Evolutionary conservation across 1,140 invertebrate species (phyloP).

Genomic region (Archegozetes longisetosus): DNA sequence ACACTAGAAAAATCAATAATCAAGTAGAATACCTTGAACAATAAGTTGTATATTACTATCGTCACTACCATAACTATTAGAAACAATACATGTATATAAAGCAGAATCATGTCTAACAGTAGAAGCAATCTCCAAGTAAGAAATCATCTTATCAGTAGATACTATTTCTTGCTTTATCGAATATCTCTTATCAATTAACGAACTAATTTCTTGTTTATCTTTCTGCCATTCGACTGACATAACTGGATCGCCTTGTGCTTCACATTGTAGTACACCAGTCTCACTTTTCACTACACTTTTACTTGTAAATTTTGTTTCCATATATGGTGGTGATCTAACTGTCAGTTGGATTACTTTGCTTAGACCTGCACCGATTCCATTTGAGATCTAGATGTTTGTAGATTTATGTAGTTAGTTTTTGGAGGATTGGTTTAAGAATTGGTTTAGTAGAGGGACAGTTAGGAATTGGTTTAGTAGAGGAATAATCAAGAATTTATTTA

Average conservation of each 20-base stretch:
- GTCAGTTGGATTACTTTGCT: constrained; percentile 44
- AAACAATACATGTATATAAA: constrained; percentile 31
- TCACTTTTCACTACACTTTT: constrained; percentile 24
- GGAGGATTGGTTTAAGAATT: too few relatives aligned
- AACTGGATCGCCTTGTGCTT: constrained; percentile 27
- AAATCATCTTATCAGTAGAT: constrained; percentile 11
- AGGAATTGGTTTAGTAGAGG: too few relatives aligned
- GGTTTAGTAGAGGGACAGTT: too few relatives aligned
- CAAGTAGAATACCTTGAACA: constrained; percentile 30
- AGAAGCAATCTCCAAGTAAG: constrained; percentile 26
- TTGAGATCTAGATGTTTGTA: constrained; percentile 31
- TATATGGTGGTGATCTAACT: constrained; percentile 30
- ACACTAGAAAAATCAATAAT: constrained; percentile 10
- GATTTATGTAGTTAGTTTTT: neutral
- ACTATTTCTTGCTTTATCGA: constrained; percentile 11
- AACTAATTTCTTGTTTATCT: constrained; percentile 6
- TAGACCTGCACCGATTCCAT: constrained; percentile 43
- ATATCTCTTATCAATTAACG: constrained; percentile 19
- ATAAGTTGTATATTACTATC: constrained; percentile 30
- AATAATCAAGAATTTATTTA: too few relatives aligned
- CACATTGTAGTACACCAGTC: constrained; percentile 30
- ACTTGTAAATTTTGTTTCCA: constrained; percentile 22
- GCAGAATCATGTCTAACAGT: constrained; percentile 30
- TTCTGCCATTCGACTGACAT: constrained; percentile 6
- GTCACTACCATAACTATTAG: constrained; percentile 30